Evolutionary conservation across 2,113 vertebrate genomes (phyloP).

Genomic region (Chiloscyllium plagiosum): DNA sequence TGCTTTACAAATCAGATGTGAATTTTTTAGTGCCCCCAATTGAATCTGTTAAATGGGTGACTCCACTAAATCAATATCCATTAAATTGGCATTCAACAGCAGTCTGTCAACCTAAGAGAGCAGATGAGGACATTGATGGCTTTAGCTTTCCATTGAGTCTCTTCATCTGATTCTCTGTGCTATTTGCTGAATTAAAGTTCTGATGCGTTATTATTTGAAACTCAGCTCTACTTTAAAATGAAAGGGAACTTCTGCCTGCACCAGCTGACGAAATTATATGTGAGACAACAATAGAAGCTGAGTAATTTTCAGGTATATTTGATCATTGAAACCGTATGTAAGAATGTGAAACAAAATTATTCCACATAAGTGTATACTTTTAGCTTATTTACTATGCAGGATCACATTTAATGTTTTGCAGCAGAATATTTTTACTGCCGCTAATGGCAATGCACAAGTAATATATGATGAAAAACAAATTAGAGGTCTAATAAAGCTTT

Average conservation of each 20-base stretch:
- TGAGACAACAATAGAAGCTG: background rate
- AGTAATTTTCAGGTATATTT: constrained; percentile 7
- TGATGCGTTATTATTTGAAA: background rate
- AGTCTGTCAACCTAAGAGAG: background rate
- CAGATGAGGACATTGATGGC: background rate
- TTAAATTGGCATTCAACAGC: constrained; percentile 20
- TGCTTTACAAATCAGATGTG: constrained; percentile 15
- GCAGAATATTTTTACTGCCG: background rate
- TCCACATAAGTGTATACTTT: constrained; percentile 6
- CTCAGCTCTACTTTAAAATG: background rate
- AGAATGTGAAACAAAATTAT: constrained; percentile 5
- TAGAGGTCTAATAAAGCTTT: background rate
- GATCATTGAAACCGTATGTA: background rate
- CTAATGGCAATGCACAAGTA: background rate
- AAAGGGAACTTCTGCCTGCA: background rate
- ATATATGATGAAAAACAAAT: background rate
- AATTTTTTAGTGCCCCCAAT: constrained; percentile 28
- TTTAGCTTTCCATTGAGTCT: background rate
- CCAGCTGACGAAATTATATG: background rate
- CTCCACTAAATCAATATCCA: constrained; percentile 31
- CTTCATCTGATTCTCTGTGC: background rate
- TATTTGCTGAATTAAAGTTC: constrained; percentile 19
- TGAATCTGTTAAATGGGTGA: constrained; percentile 13
- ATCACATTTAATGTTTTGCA: background rate
- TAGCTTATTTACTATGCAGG: background rate